These are phyloP conservation scores for Epicampocera succincta DNA, from an alignment of 2,888 invertebrate genomes.

Conservation along the genomic window DNA sequence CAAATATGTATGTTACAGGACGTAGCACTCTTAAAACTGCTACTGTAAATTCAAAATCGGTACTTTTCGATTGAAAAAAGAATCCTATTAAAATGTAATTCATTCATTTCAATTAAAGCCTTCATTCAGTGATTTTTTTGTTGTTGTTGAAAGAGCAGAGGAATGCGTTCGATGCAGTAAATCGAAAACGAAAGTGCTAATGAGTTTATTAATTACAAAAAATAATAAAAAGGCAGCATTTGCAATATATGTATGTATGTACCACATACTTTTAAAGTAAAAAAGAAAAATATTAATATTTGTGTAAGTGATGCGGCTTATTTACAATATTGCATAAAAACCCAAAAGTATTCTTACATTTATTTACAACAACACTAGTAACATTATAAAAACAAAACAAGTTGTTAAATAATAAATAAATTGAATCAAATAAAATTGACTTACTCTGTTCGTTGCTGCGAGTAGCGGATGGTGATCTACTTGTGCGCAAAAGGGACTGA, in stretches of 20 bases:
- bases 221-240: slow-evolving; percentile 7
- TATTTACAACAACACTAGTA: slow-evolving; percentile 31
- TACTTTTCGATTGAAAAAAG: too few relatives aligned
- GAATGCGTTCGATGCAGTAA: slow-evolving; percentile 16
- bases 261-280: neutral
- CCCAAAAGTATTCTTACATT: neutral
- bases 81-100: too few relatives aligned
- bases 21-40: too few relatives aligned
- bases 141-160: slow-evolving; percentile 9
- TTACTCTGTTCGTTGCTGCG: slow-evolving; percentile 80
- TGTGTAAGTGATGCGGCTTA: slow-evolving; percentile 7
- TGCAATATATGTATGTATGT: too few relatives aligned
- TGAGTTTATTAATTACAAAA: slow-evolving; percentile 16
- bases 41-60: too few relatives aligned
- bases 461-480: slow-evolving; percentile 79
- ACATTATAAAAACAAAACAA: slow-evolving; percentile 17
- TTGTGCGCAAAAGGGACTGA: slow-evolving; percentile 74
- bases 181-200: slow-evolving; percentile 32
- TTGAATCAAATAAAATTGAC: slow-evolving; percentile 63
- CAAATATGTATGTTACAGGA: too few relatives aligned
- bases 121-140: too few relatives aligned
- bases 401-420: slow-evolving; percentile 25
- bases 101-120: too few relatives aligned
- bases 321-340: slow-evolving; percentile 1
- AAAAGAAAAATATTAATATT: slow-evolving; percentile 13